Evolutionary conservation across 2,797 vertebrate species (phyloP).

Genomic region (Pithecia hirsuta): DNA sequence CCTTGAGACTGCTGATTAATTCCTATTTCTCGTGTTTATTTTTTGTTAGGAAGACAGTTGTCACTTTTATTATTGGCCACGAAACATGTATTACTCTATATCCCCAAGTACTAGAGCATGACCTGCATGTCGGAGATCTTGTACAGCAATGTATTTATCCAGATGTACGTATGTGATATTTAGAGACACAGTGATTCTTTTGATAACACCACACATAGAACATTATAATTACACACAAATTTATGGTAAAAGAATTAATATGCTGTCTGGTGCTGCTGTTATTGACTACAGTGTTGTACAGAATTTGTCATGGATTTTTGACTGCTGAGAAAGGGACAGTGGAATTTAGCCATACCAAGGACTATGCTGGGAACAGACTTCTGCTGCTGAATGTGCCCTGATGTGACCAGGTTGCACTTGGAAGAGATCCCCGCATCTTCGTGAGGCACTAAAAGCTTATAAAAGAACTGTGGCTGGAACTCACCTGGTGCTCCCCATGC

Average conservation of each 20-base stretch:
- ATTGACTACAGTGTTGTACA: conserved; percentile 90
- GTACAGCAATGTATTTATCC: conserved; percentile 85
- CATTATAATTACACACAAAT: conserved; percentile 83
- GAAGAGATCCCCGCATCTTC: conserved; percentile 79
- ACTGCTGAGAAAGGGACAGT: conserved; percentile 88
- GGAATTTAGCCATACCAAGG: conserved; percentile 89
- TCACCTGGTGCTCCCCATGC: conserved; percentile 80
- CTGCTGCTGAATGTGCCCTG: conserved; percentile 86
- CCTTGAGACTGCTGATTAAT: conserved; percentile 83
- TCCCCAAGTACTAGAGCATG: conserved; percentile 82
- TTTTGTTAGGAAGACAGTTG: conserved; percentile 78
- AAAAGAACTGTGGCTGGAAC: conserved; percentile 78
- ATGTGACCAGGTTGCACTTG: conserved; percentile 80
- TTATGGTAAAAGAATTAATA: conserved; percentile 87
- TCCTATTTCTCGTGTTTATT: conserved; percentile 79
- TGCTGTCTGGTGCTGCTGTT: conserved; percentile 89
- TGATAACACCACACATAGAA: conserved; percentile 86
- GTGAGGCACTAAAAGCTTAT: conserved; percentile 74
- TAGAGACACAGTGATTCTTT: conserved; percentile 90
- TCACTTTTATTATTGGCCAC: conserved; percentile 73
- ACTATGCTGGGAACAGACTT: conserved; percentile 87
- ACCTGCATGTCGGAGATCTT: conserved; percentile 87
- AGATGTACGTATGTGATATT: conserved; percentile 87
- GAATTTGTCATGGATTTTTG: conserved; percentile 90
- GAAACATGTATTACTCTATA: conserved; percentile 81